These are phyloP conservation scores for Rhogogaster chlorosoma DNA, from an alignment of 2,888 invertebrate species.

Conservation along the genomic window DNA sequence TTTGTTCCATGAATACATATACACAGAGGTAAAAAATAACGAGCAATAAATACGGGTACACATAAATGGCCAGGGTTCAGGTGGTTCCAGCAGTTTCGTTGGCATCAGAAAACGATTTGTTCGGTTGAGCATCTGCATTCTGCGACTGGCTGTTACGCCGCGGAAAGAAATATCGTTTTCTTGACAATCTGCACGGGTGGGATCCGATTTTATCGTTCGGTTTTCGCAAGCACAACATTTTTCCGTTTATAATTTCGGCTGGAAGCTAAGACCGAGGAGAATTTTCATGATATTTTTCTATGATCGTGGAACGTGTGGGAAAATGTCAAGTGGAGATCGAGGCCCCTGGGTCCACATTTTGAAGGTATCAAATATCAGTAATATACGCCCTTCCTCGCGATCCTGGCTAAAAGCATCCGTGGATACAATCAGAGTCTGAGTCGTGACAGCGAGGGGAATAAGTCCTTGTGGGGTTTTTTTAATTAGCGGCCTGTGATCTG, in stretches of 20 bases:
- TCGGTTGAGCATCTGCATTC: conserved; percentile 14
- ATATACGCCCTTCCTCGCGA: background rate
- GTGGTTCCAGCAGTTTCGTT: background rate
- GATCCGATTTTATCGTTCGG: background rate
- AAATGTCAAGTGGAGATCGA: background rate
- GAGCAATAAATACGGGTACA: conserved; percentile 22
- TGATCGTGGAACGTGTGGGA: background rate
- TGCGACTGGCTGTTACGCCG: conserved; percentile 1
- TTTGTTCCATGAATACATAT: background rate
- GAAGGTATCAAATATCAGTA: background rate
- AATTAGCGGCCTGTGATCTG: conserved; percentile 66
- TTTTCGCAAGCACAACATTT: background rate
- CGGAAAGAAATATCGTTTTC: background rate
- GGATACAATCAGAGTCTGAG: conserved; percentile 18
- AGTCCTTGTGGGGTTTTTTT: conserved; percentile 56
- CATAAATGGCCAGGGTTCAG: conserved; percentile 15
- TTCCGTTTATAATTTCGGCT: background rate
- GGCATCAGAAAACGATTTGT: conserved; percentile 21
- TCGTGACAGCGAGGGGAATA: conserved; percentile 21
- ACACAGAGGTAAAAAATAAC: conserved; percentile 29
- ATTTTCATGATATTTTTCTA: background rate
- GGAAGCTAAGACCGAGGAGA: background rate
- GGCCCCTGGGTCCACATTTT: background rate
- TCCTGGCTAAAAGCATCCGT: conserved; percentile 15
- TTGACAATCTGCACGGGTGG: background rate